Percentiles rank a stretch among this genome's conserved stretches.
phyloP scores from a whole-genome alignment of 2,113 vertebrate genomes.

The Arizona elegans region DNA sequence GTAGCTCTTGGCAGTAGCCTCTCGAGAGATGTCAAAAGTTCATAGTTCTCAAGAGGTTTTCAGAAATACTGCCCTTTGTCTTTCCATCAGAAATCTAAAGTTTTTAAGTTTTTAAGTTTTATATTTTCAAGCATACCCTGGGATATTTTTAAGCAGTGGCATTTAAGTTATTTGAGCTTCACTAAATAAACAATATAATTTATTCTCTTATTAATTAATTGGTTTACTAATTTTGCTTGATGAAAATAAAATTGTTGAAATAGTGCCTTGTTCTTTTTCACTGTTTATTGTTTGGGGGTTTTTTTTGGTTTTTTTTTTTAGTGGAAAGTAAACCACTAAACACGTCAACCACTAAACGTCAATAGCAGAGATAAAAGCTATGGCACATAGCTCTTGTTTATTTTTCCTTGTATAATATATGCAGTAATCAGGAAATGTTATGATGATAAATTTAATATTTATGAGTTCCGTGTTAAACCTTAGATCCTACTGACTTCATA shows the following conservation, averaged over 20 bases:
- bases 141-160: background rate
- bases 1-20: background rate
- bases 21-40: background rate
- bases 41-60: background rate
- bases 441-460: background rate
- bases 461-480: slow-evolving; percentile 6
- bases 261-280: background rate
- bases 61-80: background rate
- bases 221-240: background rate
- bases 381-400: slow-evolving; percentile 11
- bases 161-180: background rate
- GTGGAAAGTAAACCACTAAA: background rate
- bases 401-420: rapidly evolving
- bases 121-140: background rate
- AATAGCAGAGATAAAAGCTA: slow-evolving; percentile 34
- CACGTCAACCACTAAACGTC: background rate
- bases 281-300: background rate
- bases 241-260: background rate
- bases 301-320: background rate
- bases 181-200: background rate
- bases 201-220: background rate
- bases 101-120: background rate
- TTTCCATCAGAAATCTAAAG: background rate
- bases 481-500: background rate
- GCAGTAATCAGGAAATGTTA: slow-evolving; percentile 1